Evolutionary conservation across 2,113 vertebrate species (phyloP), one percentile per base, ranked within the genome.

Genomic region (Oryzias celebensis): DNA sequence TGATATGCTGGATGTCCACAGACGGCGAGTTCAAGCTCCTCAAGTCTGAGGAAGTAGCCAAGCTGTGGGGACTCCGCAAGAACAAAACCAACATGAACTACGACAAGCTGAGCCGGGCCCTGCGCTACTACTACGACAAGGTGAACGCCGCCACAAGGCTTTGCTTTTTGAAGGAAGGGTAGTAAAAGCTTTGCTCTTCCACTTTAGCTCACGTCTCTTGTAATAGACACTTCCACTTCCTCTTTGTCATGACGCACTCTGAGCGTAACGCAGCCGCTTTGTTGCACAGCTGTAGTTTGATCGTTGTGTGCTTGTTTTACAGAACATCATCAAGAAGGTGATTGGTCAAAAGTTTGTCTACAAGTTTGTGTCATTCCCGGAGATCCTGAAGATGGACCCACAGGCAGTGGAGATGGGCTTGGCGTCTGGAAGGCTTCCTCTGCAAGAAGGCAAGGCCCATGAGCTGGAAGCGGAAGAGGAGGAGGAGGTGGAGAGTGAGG

Each of bases 21-120:
- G 96, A 98, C 80, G 96, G 96, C n/a, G 96, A 98, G 89, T 98
- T 98, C 91, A 98, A 98, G 87, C 93, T 98, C 31, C 93, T 98
- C 63, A 97, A 98, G 81, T 96, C 96, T 3, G 96, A 98, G 91
- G 96, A 98, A 82, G 96, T 98, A 90, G 96, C 96, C 85, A 96
- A 97, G 78, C 92, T 98, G 78, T 98, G 96, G 96, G 96, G 96
- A 52, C 93, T 98, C 47, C 93, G 96, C 64, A 98, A 98, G 90
- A 98, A 98, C 92, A 98, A 98, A 84, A 97, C 96, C 61, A 98
- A 98, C 87, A 98, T 98, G 96, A 98, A 98, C 88, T 98, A 98
- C 15, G 96, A 97, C 86, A 98, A 98, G 87, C 92, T 98, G 88
- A 98, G 96, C 93, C 83, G 96, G 62, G 96, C 96, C 13, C 94